Evolutionary conservation across 2,888 invertebrate genomes (phyloP), one percentile per base, ranked within the genome.

Genomic region (Nomada lathburiana): DNA sequence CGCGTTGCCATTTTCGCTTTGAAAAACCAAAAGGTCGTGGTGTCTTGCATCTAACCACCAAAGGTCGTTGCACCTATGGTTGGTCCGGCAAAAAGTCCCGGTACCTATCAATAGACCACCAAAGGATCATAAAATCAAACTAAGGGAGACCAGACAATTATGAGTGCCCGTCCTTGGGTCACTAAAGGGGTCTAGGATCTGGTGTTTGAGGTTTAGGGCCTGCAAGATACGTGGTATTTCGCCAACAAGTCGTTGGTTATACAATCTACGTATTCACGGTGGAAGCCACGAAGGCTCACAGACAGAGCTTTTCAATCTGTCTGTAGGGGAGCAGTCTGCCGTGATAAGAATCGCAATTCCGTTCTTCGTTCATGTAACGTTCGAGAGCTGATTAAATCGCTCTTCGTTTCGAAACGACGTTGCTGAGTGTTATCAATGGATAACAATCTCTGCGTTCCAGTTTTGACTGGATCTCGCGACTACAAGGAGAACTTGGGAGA

Each of bases 291-390:
- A 63, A 64, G 75, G 50, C 55, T 60, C 44, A 57, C 16, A 23
- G 68, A 29, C 23, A 47, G 67, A 77, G 79, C 76, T 83, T 83
- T 85, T 88, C 88, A 88, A 88, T 88, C 83, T 81, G 83, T 83
- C 73, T 63, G 85, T 70, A 76, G 85, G 76, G 76, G 76, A 81
- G 80, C 76, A 79, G 64, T 67, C 78, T 20, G 80, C 72, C 71
- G 23, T 83, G 88, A 88, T 88, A 88, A 88, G 82, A 85, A 88
- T 88, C 88, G 82, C 88, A 88, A 88, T 85, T 88, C 86, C 83
- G 78, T 80, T 85, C 68, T 79, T 83, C 67, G 79, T 86, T 80
- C 86, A 86, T 85, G 85, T 82, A 85, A 86, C 82, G 82, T 77
- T 79, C 73, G 76, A 79, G 76, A 82, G 70, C 76, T 83, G 88